Conservation (phyloP, 2,113 vertebrate species). For the Ailuropoda melanoleuca region DNA sequence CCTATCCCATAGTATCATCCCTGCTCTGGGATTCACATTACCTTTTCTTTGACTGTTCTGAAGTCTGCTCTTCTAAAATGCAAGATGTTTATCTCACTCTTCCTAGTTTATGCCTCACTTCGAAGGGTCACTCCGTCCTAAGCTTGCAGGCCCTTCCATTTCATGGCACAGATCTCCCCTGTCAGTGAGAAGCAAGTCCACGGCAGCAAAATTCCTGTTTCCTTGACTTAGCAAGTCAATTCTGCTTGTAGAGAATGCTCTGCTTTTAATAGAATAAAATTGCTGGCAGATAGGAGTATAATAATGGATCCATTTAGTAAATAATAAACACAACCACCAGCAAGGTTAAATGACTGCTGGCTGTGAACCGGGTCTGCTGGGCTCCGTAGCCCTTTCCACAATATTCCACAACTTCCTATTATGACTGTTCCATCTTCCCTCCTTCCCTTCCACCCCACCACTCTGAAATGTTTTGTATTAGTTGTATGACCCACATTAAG, state of each 20-base stretch:
- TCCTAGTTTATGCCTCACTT: not conserved
- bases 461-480: not conserved
- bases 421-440: not conserved
- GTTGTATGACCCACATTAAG: not conserved
- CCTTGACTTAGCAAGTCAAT: not conserved
- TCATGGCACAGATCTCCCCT: not conserved
- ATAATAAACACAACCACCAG: not conserved
- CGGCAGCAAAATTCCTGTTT: not conserved
- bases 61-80: not conserved
- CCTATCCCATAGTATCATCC: not conserved
- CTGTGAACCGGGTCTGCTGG: not conserved
- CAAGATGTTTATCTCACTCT: not conserved
- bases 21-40: not conserved
- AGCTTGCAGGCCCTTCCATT: not conserved
- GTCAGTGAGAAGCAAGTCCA: not conserved
- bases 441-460: not conserved
- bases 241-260: not conserved
- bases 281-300: not conserved
- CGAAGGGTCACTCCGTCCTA: not conserved
- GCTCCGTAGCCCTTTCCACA: rapidly evolving
- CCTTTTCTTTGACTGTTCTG: not conserved
- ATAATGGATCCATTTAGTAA: not conserved
- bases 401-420: not conserved
- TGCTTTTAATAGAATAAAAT: not conserved
- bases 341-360: not conserved